A percentile compares a stretch with the other conserved stretches of the same genome.
phyloP scores from a whole-genome alignment of 2,888 invertebrate genomes.

The Barypeithes pellucidus region DNA sequence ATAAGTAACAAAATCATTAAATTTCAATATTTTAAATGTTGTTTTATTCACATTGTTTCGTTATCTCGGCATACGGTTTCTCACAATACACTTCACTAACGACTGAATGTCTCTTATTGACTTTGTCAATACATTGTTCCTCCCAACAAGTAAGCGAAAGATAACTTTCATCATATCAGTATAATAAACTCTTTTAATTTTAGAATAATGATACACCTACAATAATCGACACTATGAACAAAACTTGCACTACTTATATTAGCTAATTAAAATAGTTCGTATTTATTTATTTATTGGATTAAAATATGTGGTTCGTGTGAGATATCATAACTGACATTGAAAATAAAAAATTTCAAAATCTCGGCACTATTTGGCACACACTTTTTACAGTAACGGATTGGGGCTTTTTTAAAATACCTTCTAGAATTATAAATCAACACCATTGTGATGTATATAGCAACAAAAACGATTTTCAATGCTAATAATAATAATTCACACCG shows the following conservation, averaged over 20 bases:
- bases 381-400: neutral
- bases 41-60: neutral
- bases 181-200: neutral
- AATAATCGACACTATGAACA: neutral
- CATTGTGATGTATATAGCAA: no score
- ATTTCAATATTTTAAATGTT: neutral
- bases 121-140: conserved; percentile 1
- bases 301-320: no score
- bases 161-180: conserved; percentile 10
- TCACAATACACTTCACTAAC: neutral
- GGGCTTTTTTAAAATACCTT: neutral
- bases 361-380: neutral
- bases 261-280: neutral
- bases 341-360: neutral
- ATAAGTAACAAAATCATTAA: neutral
- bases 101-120: neutral
- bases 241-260: neutral
- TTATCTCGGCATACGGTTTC: neutral
- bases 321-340: neutral
- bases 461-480: no score
- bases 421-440: no score
- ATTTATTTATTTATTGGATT: no score
- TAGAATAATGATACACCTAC: neutral
- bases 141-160: neutral
- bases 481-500: no score